Conservation (phyloP, 2,888 invertebrate species). For the Operophtera brumata region DNA sequence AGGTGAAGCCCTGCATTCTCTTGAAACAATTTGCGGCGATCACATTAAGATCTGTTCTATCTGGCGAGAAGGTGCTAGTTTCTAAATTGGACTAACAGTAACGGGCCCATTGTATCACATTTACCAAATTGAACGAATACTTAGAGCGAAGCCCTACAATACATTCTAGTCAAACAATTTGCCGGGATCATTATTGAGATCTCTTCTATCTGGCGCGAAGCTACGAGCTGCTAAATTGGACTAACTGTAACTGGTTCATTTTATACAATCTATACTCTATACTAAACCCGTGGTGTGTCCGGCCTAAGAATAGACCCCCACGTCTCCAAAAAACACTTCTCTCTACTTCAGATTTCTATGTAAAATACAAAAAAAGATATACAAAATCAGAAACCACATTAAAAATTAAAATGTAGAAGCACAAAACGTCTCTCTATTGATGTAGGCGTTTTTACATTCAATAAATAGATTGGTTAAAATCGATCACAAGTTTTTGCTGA, state of each 20-base stretch:
- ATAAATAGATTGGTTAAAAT: conserved; percentile 25
- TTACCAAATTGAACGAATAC: no score
- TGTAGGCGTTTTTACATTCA: conserved; percentile 20
- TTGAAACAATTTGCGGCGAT: conserved; percentile 58
- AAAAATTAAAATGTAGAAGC: neutral
- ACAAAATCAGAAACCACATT: neutral
- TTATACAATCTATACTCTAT: neutral
- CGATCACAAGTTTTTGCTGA: conserved; percentile 26
- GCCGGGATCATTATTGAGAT: conserved; percentile 63
- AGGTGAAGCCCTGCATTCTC: conserved; percentile 15
- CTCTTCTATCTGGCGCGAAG: conserved; percentile 36
- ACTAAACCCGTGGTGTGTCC: no score
- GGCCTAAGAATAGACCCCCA: no score
- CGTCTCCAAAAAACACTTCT: no score
- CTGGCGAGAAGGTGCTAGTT: conserved; percentile 25
- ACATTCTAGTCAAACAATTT: conserved; percentile 49
- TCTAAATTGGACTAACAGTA: conserved; percentile 66
- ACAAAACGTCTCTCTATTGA: neutral
- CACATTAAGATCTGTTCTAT: conserved; percentile 57
- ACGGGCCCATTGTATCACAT: conserved; percentile 22
- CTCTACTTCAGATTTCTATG: no score
- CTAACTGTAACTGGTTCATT: conserved; percentile 52
- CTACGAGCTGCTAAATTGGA: conserved; percentile 47
- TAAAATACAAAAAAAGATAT: no score
- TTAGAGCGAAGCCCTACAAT: conserved; percentile 3